Percentiles rank a stretch among this genome's conserved stretches.
Conservation (phyloP, 2,113 vertebrate species). For the Urocolius indicus region DNA sequence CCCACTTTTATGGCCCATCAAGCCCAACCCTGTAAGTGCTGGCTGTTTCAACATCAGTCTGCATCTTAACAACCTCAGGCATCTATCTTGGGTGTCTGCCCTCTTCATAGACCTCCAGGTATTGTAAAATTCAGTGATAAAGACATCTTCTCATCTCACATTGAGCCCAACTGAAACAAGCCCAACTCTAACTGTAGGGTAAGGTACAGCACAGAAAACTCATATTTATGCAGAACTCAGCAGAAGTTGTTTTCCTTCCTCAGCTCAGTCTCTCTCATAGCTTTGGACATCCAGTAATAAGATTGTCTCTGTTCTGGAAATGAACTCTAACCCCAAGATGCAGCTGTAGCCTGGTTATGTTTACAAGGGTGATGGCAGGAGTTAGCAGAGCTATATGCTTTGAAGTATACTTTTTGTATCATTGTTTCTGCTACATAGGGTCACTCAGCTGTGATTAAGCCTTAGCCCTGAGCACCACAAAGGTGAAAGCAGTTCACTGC, state of each 20-base stretch:
- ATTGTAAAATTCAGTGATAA: conserved; percentile 38
- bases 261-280: background rate
- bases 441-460: background rate
- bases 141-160: background rate
- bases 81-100: conserved; percentile 29
- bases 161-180: background rate
- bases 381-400: background rate
- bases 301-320: background rate
- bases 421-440: background rate
- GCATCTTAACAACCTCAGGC: conserved; percentile 34
- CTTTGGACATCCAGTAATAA: background rate
- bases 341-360: background rate
- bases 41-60: conserved; percentile 45
- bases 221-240: background rate
- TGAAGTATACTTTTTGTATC: background rate
- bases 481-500: background rate
- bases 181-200: background rate
- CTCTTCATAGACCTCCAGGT: background rate
- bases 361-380: background rate
- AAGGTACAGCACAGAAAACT: background rate
- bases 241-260: background rate
- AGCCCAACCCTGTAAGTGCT: background rate
- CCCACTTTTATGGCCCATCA: background rate
- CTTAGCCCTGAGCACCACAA: background rate
- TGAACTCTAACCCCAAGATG: background rate